Percentiles rank a stretch among this genome's conserved stretches.
These are phyloP conservation scores for Oceanodroma leucorhoa DNA, from an alignment of 2,797 vertebrate genomes.

Conservation along the genomic window DNA sequence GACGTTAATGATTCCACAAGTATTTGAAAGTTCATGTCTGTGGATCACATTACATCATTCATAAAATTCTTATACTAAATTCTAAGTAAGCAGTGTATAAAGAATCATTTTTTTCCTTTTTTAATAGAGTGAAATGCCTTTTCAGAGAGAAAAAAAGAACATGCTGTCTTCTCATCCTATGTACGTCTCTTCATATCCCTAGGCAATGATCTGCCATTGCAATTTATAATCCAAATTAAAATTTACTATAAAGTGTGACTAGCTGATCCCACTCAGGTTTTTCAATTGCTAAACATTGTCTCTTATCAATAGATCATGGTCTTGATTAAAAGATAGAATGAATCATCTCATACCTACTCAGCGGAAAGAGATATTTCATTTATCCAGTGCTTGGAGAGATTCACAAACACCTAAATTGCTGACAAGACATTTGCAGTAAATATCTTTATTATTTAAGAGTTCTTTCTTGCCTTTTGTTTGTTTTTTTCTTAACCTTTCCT, in stretches of 20 bases:
- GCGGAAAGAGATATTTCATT: background rate
- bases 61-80: background rate
- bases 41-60: background rate
- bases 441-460: background rate
- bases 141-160: background rate
- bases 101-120: background rate
- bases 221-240: background rate
- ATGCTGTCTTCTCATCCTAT: background rate
- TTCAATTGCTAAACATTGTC: background rate
- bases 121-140: background rate
- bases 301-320: background rate
- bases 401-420: background rate
- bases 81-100: background rate
- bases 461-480: background rate
- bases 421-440: background rate
- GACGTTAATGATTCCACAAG: background rate
- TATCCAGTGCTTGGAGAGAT: background rate
- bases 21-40: background rate
- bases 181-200: background rate
- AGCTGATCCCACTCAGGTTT: background rate
- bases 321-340: background rate
- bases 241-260: background rate
- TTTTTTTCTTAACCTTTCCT: background rate
- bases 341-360: background rate
- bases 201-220: background rate